Evolutionary conservation across 2,797 vertebrate species (phyloP), one percentile per base, ranked within the genome.

Genomic region (Gallirallus australis): DNA sequence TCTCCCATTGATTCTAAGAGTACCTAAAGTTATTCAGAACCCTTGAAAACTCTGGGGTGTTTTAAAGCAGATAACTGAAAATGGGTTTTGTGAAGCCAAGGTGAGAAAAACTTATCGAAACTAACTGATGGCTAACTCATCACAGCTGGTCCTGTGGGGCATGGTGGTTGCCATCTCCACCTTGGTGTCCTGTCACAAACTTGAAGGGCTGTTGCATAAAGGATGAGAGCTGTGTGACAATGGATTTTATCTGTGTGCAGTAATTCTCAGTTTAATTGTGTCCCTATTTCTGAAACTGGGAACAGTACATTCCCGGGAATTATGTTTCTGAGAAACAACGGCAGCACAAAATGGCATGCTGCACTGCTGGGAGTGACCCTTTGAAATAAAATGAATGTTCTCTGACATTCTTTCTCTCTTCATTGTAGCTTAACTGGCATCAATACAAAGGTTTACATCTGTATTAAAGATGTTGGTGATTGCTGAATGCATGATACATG

Each of bases 381-480:
- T 97, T 97, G 97, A 97, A 98, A 97, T 79, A 94, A 97, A 98
- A 97, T 97, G 94, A 97, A 96, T 97, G 96, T 97, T 97, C 96
- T 94, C 95, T 95, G 95, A 96, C 95, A 89, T 97, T 96, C 94
- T 92, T 95, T 96, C 96, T 92, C 84, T 81, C 94, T 97, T 97
- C 96, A 94, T 97, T 98, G 97, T 95, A 81, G 96, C 96, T 96
- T 96, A 97, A 96, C 97, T 98, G 98, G 97, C 97, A 98, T 96
- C 91, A 93, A 94, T 90, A 91, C 95, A 96, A 97, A 97, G 89
- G 94, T 97, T 97, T 97, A 97, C 98, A 98, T 98, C 98, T 98
- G 98, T 97, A 98, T 97, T 97, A 98, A 98, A 98, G 98, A 98
- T 98, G 98, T 98, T 97, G 96, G 97, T 97, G 97, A 98, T 98